Evolutionary conservation across 2,113 vertebrate species (phyloP).

Genomic region (Pomatostomus ruficeps): DNA sequence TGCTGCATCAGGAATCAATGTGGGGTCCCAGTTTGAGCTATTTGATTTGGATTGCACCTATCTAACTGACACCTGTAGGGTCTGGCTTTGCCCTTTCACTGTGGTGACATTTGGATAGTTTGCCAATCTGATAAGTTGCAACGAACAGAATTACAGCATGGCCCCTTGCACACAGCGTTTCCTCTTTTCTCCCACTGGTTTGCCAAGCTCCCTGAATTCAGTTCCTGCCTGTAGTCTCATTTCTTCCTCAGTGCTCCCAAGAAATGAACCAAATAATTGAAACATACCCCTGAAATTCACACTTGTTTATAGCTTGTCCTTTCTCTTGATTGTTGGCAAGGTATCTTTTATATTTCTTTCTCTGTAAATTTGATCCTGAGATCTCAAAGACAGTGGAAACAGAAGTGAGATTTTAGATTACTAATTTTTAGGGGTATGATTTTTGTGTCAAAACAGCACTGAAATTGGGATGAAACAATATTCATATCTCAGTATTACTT

Average conservation of each 20-base stretch:
- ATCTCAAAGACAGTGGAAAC: not conserved
- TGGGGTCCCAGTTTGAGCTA: not conserved
- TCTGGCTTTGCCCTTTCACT: not conserved
- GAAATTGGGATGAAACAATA: not conserved
- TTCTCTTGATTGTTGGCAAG: not conserved
- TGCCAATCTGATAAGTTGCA: not conserved
- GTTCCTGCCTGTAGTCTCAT: not conserved
- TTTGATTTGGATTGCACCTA: not conserved
- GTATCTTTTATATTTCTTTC: not conserved
- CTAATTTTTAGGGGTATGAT: not conserved
- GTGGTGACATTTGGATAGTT: not conserved
- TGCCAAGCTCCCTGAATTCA: not conserved
- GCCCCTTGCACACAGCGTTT: not conserved
- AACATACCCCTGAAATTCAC: not conserved
- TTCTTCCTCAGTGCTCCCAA: not conserved
- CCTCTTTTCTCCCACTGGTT: not conserved
- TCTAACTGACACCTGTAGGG: not conserved
- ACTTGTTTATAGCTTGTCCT: not conserved
- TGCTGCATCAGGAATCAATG: not conserved
- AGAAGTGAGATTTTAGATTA: not conserved
- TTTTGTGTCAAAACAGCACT: not conserved
- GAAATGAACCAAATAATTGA: not conserved
- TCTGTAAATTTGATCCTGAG: not conserved
- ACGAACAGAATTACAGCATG: not conserved
- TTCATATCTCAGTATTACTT: not conserved